Conservation (phyloP, 1,140 invertebrate genomes). For the Gerris buenoi region DNA sequence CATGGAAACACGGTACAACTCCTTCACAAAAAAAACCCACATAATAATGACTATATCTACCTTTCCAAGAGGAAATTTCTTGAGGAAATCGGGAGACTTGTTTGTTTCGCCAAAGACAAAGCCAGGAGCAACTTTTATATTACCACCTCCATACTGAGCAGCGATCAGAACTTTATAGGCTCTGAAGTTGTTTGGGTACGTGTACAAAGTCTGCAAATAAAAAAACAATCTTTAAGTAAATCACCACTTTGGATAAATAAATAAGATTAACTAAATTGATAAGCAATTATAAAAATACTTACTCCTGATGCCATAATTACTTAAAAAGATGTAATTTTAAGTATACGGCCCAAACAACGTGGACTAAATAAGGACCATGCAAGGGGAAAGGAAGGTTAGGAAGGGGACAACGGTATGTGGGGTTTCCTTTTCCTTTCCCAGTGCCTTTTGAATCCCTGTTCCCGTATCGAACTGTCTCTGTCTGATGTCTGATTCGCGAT, state of each 20-base stretch:
- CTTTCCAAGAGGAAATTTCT: conserved; percentile 91
- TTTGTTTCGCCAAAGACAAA: conserved; percentile 92
- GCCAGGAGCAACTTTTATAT: conserved; percentile 65
- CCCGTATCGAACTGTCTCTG: neutral
- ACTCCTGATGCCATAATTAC: conserved; percentile 20
- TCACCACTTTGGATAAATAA: conserved; percentile 7
- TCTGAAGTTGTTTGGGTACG: conserved; percentile 89
- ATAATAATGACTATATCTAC: conserved; percentile 42
- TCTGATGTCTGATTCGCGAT: neutral
- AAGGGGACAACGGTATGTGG: neutral
- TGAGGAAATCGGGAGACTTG: conserved; percentile 66
- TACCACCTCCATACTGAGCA: conserved; percentile 79
- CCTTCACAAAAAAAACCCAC: no score
- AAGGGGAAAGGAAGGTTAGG: conserved; percentile 7
- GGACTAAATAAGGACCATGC: neutral
- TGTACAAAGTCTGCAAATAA: conserved; percentile 58
- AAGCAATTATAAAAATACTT: conserved; percentile 11
- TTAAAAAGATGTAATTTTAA: neutral
- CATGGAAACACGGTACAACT: no score
- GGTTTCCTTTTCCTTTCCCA: neutral
- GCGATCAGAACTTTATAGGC: conserved; percentile 87
- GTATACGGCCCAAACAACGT: neutral
- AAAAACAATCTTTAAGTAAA: conserved; percentile 1
- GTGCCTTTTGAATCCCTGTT: conserved; percentile 1
- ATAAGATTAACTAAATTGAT: neutral